Base-by-base conservation (phyloP, 2,888 invertebrate species). In the Coelinius sp. region DNA sequence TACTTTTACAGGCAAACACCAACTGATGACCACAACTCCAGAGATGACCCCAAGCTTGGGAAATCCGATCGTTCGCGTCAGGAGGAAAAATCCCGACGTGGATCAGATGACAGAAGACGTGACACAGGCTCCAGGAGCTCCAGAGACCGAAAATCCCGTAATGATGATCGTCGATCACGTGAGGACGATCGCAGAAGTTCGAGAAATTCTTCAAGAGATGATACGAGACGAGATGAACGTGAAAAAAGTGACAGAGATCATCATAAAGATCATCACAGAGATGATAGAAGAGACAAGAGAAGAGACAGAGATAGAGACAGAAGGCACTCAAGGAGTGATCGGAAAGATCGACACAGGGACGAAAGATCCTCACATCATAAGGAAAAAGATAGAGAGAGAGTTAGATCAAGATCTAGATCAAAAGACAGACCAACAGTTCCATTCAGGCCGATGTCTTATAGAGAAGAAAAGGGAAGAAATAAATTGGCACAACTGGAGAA, bases 401-500 rank as follows among this genome's bases (percentile, higher is more conserved):
- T 80, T 31, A 78, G 85, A 67, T 84, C 87, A 2, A 81, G 87
- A 49, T 85, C 87, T 8, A 81, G 85, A 73, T 88, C 88, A 6
- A 82, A 84, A 65, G 85, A 85, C 6, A 82, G 84, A 38, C 81
- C 80, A 17, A 74, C 80, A 7, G 75, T 78, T 8, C 72, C 78
- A 17, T 85, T 83, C 44, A 76, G 84, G 73, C 75, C 81, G 31
- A 81, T 86, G 78, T 85, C 81, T 31, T 87, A 85, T 52, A 78
- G 86, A 38, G 87, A 88, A 67, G 89, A 90, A 59, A 88, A 89
- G 53, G 86, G 87, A 20, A 85, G 87, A 65, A 88, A 83, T 68
- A 89, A 89, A 80, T 82, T 89, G 73, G 89, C 89, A 14, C 88
- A 88, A 73, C 79, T 89, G 59, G 89, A 89, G 73, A 90, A 90